phyloP scores from a whole-genome alignment of 2,888 invertebrate genomes.

The Criorhina ranunculi region DNA sequence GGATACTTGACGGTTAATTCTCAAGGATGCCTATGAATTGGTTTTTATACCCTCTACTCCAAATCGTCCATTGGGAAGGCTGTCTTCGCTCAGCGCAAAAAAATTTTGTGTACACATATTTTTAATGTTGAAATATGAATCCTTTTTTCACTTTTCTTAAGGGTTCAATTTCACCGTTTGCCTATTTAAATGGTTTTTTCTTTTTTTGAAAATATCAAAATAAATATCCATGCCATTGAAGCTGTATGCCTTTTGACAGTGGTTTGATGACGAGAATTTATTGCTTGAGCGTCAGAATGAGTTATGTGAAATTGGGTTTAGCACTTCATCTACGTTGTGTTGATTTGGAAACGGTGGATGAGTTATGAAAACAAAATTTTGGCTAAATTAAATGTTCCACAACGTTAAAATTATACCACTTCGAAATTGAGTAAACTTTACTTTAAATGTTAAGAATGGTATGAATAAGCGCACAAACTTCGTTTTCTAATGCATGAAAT shows the following conservation, averaged over 20 bases:
- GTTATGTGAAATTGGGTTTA: slow-evolving; percentile 44
- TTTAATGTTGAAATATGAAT: slow-evolving; percentile 54
- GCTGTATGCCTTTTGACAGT: slow-evolving; percentile 57
- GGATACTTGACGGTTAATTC: slow-evolving; percentile 33
- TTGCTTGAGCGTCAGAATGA: slow-evolving; percentile 57
- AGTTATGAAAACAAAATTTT: background rate
- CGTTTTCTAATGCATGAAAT: too few relatives aligned
- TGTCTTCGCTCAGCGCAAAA: slow-evolving; percentile 20
- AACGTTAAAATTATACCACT: background rate
- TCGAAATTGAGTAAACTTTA: too few relatives aligned
- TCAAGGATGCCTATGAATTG: slow-evolving; percentile 42
- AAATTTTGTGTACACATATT: slow-evolving; percentile 31
- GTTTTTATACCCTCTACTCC: slow-evolving; percentile 11
- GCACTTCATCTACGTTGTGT: slow-evolving; percentile 36
- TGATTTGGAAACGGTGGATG: slow-evolving; percentile 9
- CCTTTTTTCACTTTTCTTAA: slow-evolving; percentile 34
- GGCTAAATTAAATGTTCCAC: slow-evolving; percentile 25
- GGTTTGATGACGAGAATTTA: slow-evolving; percentile 61
- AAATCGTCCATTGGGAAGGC: slow-evolving; percentile 10
- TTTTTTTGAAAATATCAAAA: slow-evolving; percentile 34
- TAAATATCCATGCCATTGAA: slow-evolving; percentile 57
- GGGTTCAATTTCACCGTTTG: slow-evolving; percentile 44
- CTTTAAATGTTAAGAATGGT: background rate
- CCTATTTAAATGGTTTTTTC: slow-evolving; percentile 28
- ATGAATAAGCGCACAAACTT: too few relatives aligned